phyloP scores from a whole-genome alignment of 2,888 invertebrate species.

The Phaedon cochleariae region DNA sequence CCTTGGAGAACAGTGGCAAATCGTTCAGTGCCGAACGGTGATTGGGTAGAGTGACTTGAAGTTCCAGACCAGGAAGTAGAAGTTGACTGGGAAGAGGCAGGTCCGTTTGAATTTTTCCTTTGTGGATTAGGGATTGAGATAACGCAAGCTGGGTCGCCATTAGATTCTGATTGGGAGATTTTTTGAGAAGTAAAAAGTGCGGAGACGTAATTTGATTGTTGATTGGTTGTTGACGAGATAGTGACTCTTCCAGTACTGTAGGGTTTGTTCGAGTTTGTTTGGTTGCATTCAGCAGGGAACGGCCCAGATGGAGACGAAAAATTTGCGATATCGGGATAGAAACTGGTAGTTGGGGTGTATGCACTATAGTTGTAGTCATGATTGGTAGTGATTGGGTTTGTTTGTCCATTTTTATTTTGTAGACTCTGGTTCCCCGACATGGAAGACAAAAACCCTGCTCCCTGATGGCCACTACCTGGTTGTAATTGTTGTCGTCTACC shows the following conservation, averaged over 20 bases:
- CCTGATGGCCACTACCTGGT: constrained; percentile 22
- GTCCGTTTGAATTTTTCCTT: constrained; percentile 5
- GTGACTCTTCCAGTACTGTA: neutral
- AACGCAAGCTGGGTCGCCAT: neutral
- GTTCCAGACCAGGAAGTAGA: neutral
- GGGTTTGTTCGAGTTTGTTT: neutral
- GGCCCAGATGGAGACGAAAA: neutral
- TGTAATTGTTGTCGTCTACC: constrained; percentile 42
- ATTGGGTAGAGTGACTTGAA: neutral
- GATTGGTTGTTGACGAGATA: neutral
- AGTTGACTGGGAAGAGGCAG: neutral
- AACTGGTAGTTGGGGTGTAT: neutral
- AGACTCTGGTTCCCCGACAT: constrained; percentile 18
- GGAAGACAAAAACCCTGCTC: constrained; percentile 27
- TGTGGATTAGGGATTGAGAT: neutral
- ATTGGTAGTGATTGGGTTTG: constrained; percentile 7
- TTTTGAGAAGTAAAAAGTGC: neutral
- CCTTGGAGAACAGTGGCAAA: too few relatives aligned
- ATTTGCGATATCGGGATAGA: neutral
- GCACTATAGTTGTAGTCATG: neutral
- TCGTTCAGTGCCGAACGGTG: neutral
- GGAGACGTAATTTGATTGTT: neutral
- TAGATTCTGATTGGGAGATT: neutral
- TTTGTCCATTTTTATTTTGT: constrained; percentile 15
- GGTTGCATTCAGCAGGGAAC: neutral